Percentiles rank a stretch among this genome's conserved stretches.
These are phyloP conservation scores for Hydropotes inermis DNA, from an alignment of 2,113 vertebrate genomes.

Conservation along the genomic window DNA sequence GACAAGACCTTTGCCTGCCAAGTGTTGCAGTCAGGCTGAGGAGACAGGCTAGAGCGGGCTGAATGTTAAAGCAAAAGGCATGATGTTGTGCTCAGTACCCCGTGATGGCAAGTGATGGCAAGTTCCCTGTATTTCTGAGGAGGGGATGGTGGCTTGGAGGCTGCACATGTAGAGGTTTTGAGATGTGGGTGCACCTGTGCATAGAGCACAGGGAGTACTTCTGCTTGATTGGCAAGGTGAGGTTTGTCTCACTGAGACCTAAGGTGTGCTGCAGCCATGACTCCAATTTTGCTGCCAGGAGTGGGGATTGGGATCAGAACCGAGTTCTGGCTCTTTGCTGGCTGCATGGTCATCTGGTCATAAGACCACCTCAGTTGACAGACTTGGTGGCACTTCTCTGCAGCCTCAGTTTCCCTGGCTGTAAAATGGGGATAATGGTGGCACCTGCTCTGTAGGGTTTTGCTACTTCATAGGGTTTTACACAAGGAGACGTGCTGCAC, in stretches of 20 bases:
- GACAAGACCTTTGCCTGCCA: background rate
- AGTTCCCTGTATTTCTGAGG: background rate
- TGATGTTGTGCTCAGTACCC: background rate
- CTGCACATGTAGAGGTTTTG: background rate
- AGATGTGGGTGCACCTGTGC: background rate
- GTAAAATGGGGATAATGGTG: accelerated
- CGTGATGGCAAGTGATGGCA: background rate
- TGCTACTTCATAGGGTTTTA: background rate
- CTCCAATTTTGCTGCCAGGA: background rate
- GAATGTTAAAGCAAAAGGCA: background rate
- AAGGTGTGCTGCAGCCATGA: background rate
- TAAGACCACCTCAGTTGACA: background rate
- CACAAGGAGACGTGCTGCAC: background rate
- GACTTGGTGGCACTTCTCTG: background rate
- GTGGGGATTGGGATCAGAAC: background rate
- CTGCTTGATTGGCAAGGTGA: background rate
- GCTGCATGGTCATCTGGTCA: background rate
- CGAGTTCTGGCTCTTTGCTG: background rate
- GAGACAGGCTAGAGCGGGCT: background rate
- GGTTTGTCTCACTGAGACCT: background rate
- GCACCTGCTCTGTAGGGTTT: background rate
- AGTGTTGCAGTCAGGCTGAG: background rate
- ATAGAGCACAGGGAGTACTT: background rate
- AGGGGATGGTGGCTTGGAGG: background rate
- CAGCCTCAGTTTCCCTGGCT: background rate